These are phyloP conservation scores for Drosophila ananassae DNA, from an alignment of 1,140 invertebrate genomes.

Conservation along the genomic window DNA sequence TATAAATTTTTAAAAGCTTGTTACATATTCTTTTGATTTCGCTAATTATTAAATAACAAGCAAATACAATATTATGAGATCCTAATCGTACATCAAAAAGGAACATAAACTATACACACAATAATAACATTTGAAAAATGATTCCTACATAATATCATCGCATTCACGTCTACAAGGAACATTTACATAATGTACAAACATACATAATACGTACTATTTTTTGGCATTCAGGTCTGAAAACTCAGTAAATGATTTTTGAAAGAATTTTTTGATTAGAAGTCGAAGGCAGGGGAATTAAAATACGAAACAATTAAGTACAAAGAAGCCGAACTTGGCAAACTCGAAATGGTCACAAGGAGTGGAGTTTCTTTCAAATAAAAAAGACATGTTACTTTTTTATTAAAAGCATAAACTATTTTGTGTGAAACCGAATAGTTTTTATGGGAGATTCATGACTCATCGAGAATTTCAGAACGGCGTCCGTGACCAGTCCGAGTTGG, in stretches of 20 bases:
- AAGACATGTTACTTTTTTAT: too few species aligned
- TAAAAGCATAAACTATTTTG: too few species aligned
- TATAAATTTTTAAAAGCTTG: slow-evolving; percentile 77
- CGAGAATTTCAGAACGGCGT: not conserved
- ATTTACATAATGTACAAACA: slow-evolving; percentile 83
- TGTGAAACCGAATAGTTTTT: not conserved
- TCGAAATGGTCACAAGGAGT: not conserved
- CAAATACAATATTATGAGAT: slow-evolving; percentile 65
- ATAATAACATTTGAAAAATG: slow-evolving; percentile 52
- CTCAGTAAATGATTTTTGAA: slow-evolving; percentile 4
- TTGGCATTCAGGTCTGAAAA: slow-evolving; percentile 2
- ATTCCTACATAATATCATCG: slow-evolving; percentile 39
- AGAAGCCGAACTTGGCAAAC: not conserved
- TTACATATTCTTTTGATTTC: slow-evolving; percentile 66
- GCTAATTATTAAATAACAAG: slow-evolving; percentile 81
- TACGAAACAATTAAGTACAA: not conserved
- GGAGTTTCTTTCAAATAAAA: too few species aligned
- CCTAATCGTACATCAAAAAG: slow-evolving; percentile 67
- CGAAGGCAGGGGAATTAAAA: slow-evolving; percentile 6
- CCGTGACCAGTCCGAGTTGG: not conserved
- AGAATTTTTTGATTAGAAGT: slow-evolving; percentile 1
- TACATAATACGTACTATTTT: slow-evolving; percentile 57
- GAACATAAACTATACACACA: slow-evolving; percentile 58
- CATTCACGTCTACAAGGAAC: slow-evolving; percentile 69
- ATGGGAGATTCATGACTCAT: not conserved